Conservation (phyloP, 1,140 invertebrate genomes). For the Drosophila burlai region DNA sequence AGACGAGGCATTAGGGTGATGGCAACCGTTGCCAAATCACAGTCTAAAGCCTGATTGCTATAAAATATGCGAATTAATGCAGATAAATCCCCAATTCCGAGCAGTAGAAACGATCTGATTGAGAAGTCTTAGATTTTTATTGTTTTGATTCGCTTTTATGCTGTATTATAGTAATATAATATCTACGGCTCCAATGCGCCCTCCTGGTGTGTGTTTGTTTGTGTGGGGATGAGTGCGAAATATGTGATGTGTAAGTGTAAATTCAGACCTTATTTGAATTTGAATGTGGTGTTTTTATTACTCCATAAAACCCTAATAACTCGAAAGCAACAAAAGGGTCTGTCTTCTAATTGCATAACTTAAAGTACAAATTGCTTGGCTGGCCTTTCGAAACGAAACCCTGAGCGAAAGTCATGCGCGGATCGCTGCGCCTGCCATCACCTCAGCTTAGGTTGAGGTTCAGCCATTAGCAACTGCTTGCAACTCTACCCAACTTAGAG, state of each 20-base stretch:
- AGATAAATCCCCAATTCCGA: constrained; percentile 5
- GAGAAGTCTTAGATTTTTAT: constrained; percentile 56
- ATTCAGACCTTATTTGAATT: constrained; percentile 17
- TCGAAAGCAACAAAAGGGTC: constrained; percentile 17
- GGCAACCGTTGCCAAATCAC: constrained; percentile 33
- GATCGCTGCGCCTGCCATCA: too few species aligned
- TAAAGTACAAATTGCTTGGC: constrained; percentile 46
- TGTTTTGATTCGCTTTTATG: constrained; percentile 50
- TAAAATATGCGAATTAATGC: constrained; percentile 18
- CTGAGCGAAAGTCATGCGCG: constrained; percentile 32
- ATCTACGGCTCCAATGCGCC: constrained; percentile 12
- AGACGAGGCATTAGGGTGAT: constrained; percentile 46
- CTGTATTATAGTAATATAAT: constrained; percentile 46
- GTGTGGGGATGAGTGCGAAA: constrained; percentile 6
- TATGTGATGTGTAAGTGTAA: constrained; percentile 18
- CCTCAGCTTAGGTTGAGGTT: constrained; percentile 1
- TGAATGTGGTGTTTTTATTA: constrained; percentile 8
- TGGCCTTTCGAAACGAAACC: constrained; percentile 22
- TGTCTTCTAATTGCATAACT: constrained; percentile 34
- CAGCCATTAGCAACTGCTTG: constrained; percentile 6
- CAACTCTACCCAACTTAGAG: constrained; percentile 38
- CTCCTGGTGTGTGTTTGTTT: constrained; percentile 9
- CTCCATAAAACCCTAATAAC: constrained; percentile 16
- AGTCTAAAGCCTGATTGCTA: neutral
- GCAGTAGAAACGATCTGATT: constrained; percentile 14